Conservation (phyloP, 2,113 vertebrate species). For the Hydrolagus affinis region DNA sequence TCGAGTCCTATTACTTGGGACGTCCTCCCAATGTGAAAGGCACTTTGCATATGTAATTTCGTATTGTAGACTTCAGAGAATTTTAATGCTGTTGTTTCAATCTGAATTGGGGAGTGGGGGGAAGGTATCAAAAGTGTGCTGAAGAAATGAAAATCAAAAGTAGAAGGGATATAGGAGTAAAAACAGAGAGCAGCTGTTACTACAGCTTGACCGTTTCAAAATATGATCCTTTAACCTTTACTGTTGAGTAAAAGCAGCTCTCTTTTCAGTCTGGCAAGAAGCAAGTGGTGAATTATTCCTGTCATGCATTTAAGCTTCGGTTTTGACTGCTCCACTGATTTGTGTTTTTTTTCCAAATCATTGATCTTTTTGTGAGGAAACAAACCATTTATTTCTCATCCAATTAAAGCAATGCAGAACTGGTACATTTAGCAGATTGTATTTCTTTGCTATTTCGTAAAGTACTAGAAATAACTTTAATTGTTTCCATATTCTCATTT, state of each 20-base stretch:
- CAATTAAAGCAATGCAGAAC: background rate
- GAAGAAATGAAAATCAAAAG: background rate
- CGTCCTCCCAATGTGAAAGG: too few species aligned
- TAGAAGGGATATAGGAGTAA: background rate
- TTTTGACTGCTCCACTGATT: background rate
- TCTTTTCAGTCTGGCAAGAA: background rate
- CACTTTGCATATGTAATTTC: too few species aligned
- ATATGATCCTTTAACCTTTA: background rate
- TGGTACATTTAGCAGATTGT: background rate
- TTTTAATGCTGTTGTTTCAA: too few species aligned
- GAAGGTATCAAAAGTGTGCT: background rate
- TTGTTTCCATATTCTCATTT: too few species aligned
- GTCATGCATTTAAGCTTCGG: background rate
- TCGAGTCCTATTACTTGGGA: too few species aligned
- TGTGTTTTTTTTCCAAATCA: constrained; percentile 19
- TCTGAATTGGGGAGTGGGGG: too few species aligned
- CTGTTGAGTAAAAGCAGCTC: background rate
- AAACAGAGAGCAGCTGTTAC: background rate
- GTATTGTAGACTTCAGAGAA: too few species aligned
- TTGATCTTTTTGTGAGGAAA: background rate
- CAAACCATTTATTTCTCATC: background rate
- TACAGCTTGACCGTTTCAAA: background rate
- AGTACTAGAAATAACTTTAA: too few species aligned
- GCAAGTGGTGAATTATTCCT: background rate
- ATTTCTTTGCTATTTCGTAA: too few species aligned